These are phyloP conservation scores for Myiagra hebetior DNA, from an alignment of 2,113 vertebrate species.

Conservation along the genomic window DNA sequence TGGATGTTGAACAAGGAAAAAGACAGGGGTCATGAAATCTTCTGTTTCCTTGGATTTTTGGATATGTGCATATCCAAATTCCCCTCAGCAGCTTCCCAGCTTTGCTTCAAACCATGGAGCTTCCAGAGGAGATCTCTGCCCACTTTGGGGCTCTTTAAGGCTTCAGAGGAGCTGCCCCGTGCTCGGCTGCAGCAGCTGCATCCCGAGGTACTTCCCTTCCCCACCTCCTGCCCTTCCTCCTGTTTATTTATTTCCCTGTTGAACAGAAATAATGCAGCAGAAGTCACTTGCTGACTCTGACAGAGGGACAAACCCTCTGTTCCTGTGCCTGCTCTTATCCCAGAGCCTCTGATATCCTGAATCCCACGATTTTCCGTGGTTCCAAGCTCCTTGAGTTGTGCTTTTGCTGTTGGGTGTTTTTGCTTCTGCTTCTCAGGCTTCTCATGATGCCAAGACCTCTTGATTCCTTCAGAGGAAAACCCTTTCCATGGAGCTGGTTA, in stretches of 20 bases:
- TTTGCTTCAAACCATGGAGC: neutral
- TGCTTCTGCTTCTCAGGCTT: neutral
- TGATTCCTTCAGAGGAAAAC: neutral
- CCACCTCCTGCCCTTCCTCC: neutral
- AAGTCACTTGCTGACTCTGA: neutral
- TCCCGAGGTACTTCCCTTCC: neutral
- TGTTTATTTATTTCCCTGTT: neutral
- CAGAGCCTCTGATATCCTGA: neutral
- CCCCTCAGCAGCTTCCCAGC: neutral
- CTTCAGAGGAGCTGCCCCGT: neutral
- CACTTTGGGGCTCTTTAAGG: rapidly evolving
- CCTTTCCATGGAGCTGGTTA: neutral
- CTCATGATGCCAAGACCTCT: no score
- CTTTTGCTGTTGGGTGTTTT: neutral
- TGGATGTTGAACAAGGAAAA: neutral
- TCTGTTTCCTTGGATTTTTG: neutral
- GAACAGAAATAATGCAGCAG: neutral
- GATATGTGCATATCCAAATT: rapidly evolving
- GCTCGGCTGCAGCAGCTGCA: neutral
- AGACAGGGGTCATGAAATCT: rapidly evolving
- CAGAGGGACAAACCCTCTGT: neutral
- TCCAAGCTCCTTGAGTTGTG: neutral
- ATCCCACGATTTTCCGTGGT: rapidly evolving
- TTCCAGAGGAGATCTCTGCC: neutral
- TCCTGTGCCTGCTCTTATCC: neutral